These are phyloP conservation scores for Steinernema scapterisci DNA, from an alignment of 2,888 invertebrate species.

Conservation along the genomic window DNA sequence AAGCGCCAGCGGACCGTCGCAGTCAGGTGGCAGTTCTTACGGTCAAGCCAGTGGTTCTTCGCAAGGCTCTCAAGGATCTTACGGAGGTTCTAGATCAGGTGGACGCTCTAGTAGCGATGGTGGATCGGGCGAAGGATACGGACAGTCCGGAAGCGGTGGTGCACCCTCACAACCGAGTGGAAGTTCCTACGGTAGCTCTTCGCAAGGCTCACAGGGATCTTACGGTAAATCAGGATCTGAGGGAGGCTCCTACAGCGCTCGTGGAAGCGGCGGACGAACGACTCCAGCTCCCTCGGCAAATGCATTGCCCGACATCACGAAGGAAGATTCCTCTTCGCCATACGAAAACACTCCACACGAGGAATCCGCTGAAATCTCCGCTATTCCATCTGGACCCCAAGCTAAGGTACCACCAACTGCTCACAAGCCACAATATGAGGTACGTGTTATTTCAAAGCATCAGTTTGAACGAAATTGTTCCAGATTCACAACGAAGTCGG, in stretches of 20 bases:
- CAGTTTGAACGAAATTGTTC: neutral
- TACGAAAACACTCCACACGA: neutral
- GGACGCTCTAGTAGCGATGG: no score
- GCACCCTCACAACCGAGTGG: no score
- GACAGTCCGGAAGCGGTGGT: no score
- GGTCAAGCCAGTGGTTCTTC: neutral
- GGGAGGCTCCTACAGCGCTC: neutral
- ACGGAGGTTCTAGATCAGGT: neutral
- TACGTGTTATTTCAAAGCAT: neutral
- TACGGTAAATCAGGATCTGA: no score
- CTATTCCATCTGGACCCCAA: neutral
- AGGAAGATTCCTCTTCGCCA: neutral
- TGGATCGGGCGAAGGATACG: no score
- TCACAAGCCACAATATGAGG: slow-evolving; percentile 13
- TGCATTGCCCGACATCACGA: neutral
- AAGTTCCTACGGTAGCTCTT: no score
- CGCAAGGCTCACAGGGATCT: no score
- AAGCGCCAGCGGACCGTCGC: neutral
- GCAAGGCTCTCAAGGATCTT: neutral
- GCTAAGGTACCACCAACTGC: slow-evolving; percentile 12
- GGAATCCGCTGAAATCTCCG: neutral
- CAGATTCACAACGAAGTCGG: slow-evolving; percentile 6
- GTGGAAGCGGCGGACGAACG: neutral
- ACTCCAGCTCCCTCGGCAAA: neutral
- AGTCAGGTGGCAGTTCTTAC: neutral